Base-by-base conservation (phyloP, 2,113 vertebrate genomes). In the Hippopotamus amphibius region DNA sequence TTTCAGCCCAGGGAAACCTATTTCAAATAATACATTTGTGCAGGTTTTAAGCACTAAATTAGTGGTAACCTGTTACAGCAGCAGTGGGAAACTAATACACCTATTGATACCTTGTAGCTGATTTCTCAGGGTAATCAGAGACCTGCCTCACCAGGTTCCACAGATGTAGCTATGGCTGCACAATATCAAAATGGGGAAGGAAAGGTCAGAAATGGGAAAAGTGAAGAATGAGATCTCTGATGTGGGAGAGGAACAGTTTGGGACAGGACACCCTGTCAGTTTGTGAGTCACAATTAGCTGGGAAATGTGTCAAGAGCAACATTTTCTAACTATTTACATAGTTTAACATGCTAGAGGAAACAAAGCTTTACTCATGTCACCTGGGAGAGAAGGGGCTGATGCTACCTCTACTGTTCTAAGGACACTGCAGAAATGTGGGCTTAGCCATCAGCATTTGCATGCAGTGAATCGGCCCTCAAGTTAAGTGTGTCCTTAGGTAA, bases 171-270 rank as follows among this genome's bases (percentile, higher is more conserved):
- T 7, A 4, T 37, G 6, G 21, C 30, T 53, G 16, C 33, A 13
- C 57, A 63, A 28, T 7, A 48, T 2, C 0, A 0, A 50, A 48
- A 1, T 6, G 53, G 26, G 24, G 12, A 53, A 53, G 16, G 7
- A 21, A 53, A 46, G 9, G 16, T 3, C 66, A 66, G 41, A 28
- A 16, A 46, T 5, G 41, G 41, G 26, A 17, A 63, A 66, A 28
- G 13, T 2, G 2, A 9, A 55, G 41, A 46, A 53, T 15, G 68
- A 66, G 46, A 12, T 37, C 24, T 7, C 22, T 28, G 90, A 33
- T 0, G 6, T 4, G 14, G 50, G 0, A 21, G 2, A 37, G 1
- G 6, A 2, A 26, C 9, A 0, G 14, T 26, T 76, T 68, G 57
- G 48, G 28, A 19, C 28, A 43, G 41, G 37, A 21, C 10, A 76